Evolutionary conservation across 2,888 invertebrate genomes (phyloP).

Genomic region (Lochmaea capreae): DNA sequence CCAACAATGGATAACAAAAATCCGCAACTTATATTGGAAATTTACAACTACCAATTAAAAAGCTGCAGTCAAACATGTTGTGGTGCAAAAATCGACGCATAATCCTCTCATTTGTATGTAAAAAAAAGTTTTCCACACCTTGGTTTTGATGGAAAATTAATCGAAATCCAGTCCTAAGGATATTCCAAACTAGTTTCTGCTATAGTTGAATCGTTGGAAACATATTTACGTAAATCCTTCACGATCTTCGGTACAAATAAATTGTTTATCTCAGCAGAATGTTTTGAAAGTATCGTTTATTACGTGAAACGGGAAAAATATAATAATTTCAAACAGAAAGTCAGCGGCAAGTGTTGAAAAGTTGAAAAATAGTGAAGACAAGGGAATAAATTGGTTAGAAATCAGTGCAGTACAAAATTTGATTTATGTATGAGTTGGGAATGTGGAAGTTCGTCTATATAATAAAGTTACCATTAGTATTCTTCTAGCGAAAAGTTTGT

Average conservation of each 20-base stretch:
- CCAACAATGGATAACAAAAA: too few relatives aligned
- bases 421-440: constrained; percentile 18
- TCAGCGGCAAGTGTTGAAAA: not conserved
- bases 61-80: too few relatives aligned
- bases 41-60: too few relatives aligned
- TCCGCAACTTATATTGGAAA: too few relatives aligned
- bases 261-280: not conserved
- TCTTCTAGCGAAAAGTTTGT: constrained; percentile 1
- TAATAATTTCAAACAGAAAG: not conserved
- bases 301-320: not conserved
- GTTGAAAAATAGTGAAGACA: not conserved
- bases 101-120: too few relatives aligned
- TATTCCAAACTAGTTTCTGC: too few relatives aligned
- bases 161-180: too few relatives aligned
- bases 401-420: constrained; percentile 1
- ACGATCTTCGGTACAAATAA: not conserved
- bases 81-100: too few relatives aligned
- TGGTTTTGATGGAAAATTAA: too few relatives aligned
- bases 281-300: not conserved
- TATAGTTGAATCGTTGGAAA: not conserved
- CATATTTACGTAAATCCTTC: not conserved
- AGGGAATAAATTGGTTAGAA: constrained; percentile 6
- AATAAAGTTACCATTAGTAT: constrained; percentile 17
- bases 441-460: constrained; percentile 18
- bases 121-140: too few relatives aligned